A percentile compares a stretch with the other conserved stretches of the same genome.
Evolutionary conservation across 2,888 invertebrate species (phyloP).

Genomic region (Margaritifera margaritifera): DNA sequence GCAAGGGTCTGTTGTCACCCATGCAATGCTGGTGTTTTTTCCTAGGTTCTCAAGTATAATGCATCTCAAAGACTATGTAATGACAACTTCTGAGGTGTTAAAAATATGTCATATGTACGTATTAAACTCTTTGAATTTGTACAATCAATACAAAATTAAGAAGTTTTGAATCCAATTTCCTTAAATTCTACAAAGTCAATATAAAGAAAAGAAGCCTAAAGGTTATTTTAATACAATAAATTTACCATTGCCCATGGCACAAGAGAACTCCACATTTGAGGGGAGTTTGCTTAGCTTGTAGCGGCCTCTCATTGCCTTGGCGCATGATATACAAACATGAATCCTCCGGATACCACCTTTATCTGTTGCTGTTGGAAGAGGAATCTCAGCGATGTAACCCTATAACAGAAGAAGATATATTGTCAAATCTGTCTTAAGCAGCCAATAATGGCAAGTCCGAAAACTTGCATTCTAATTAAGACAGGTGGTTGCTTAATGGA

Average conservation of each 20-base stretch:
- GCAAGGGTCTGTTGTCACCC: too few species aligned
- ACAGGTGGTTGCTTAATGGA: too few species aligned
- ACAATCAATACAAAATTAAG: too few species aligned
- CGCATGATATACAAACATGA: constrained; percentile 71
- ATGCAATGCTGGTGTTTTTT: too few species aligned
- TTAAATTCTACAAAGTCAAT: background rate
- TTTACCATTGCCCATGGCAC: constrained; percentile 71
- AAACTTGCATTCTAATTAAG: too few species aligned
- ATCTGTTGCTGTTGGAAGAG: constrained; percentile 30
- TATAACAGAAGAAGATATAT: constrained; percentile 19
- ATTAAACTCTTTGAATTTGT: too few species aligned
- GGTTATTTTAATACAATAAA: constrained; percentile 5
- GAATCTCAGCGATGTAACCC: constrained; percentile 62
- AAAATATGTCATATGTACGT: too few species aligned
- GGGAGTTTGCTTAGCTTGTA: constrained; percentile 63
- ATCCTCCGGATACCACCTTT: constrained; percentile 30
- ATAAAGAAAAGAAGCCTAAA: background rate
- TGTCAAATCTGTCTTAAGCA: background rate
- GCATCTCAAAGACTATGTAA: too few species aligned
- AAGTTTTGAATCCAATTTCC: background rate
- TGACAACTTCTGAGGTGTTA: too few species aligned
- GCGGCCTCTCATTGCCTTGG: constrained; percentile 69
- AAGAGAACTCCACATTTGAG: constrained; percentile 63
- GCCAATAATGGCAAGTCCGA: too few species aligned
- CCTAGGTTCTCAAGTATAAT: too few species aligned